These are phyloP conservation scores for Atta cephalotes DNA, from an alignment of 1,140 invertebrate species.

Conservation along the genomic window DNA sequence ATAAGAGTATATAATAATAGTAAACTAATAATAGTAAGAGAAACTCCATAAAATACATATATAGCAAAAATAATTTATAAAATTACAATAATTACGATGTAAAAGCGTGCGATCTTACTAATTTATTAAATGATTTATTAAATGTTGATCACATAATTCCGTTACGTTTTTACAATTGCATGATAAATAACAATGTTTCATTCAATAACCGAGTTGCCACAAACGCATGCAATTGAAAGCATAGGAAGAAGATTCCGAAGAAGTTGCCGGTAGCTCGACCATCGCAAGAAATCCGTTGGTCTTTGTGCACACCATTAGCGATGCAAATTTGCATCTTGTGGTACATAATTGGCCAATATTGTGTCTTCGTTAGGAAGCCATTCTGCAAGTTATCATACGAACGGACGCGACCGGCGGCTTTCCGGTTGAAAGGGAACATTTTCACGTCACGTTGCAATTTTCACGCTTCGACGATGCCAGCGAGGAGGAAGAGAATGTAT, in stretches of 20 bases:
- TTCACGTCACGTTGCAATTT: constrained; percentile 57
- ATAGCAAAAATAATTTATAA: not conserved
- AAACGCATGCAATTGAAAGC: constrained; percentile 47
- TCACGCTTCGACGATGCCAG: constrained; percentile 54
- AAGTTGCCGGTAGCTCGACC: constrained; percentile 46
- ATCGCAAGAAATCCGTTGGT: constrained; percentile 68
- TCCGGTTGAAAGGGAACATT: constrained; percentile 54
- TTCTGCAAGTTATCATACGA: constrained; percentile 71
- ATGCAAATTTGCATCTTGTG: constrained; percentile 76
- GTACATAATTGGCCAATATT: constrained; percentile 78
- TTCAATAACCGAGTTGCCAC: constrained; percentile 15
- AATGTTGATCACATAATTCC: not conserved
- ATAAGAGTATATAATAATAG: too few species aligned
- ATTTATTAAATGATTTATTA: not conserved
- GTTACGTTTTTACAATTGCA: constrained; percentile 3
- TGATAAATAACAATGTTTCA: constrained; percentile 19
- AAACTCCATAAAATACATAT: not conserved
- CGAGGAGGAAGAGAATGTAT: constrained; percentile 14
- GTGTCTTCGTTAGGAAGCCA: constrained; percentile 78
- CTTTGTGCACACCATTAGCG: constrained; percentile 73
- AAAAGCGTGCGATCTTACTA: not conserved
- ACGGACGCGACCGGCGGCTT: constrained; percentile 53
- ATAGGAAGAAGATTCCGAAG: constrained; percentile 47
- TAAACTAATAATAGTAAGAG: too few species aligned
- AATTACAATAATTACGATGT: not conserved